Evolutionary conservation across 2,797 vertebrate genomes (phyloP).

Genomic region (Aldrovandia affinis): DNA sequence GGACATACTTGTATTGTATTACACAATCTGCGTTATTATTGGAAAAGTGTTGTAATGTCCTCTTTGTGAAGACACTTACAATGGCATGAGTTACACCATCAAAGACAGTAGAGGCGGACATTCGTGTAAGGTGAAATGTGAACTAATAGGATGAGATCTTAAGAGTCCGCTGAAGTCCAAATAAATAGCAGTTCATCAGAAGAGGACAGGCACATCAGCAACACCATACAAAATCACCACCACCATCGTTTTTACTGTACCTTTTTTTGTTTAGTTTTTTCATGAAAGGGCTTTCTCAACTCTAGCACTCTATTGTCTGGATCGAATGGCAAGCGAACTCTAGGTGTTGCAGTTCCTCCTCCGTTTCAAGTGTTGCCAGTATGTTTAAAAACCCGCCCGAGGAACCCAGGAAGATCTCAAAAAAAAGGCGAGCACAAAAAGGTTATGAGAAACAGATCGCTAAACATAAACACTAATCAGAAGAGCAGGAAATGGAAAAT

Average conservation of each 20-base stretch:
- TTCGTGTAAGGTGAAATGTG: not conserved
- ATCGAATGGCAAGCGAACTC: slow-evolving; percentile 46
- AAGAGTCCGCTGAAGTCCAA: slow-evolving; percentile 20
- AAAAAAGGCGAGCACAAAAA: slow-evolving; percentile 54
- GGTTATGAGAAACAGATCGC: slow-evolving; percentile 74
- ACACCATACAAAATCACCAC: not conserved
- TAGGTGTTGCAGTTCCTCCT: slow-evolving; percentile 66
- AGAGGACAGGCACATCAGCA: slow-evolving; percentile 26
- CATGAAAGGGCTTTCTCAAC: slow-evolving; percentile 40
- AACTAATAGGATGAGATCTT: slow-evolving; percentile 18
- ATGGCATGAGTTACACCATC: slow-evolving; percentile 19
- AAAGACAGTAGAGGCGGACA: slow-evolving; percentile 20
- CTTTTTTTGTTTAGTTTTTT: no score
- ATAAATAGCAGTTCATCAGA: slow-evolving; percentile 43
- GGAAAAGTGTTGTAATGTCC: not conserved
- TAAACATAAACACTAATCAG: slow-evolving; percentile 79
- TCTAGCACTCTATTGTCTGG: slow-evolving; percentile 35
- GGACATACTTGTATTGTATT: slow-evolving; percentile 40
- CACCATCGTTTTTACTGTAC: slow-evolving; percentile 21
- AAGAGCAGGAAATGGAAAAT: slow-evolving; percentile 75
- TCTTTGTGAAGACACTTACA: not conserved
- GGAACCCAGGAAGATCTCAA: slow-evolving; percentile 40
- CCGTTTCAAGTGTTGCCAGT: slow-evolving; percentile 61
- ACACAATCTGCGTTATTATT: slow-evolving; percentile 33
- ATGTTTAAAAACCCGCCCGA: slow-evolving; percentile 52